Evolutionary conservation across 2,113 vertebrate genomes (phyloP).

Genomic region (Phrynosoma blainvillii): DNA sequence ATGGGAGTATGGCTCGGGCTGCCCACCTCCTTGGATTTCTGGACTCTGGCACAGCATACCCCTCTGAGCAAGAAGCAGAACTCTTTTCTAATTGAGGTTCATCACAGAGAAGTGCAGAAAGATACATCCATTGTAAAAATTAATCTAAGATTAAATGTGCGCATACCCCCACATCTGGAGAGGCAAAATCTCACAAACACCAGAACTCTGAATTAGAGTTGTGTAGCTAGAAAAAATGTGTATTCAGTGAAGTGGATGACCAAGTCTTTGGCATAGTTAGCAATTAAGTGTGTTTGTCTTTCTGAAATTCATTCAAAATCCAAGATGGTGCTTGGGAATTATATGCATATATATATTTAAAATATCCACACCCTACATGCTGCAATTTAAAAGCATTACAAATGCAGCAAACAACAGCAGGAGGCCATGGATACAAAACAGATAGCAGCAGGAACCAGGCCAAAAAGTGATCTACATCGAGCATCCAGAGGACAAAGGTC

Average conservation of each 20-base stretch:
- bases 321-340: neutral
- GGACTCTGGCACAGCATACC: neutral
- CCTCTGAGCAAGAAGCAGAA: neutral
- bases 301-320: neutral
- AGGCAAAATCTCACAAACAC: neutral
- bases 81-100: neutral
- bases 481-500: neutral
- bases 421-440: neutral
- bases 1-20: too few relatives aligned
- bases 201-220: too few relatives aligned
- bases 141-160: neutral
- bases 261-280: neutral
- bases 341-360: neutral
- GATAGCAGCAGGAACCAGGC: neutral
- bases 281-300: neutral
- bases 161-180: neutral
- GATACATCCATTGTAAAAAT: neutral
- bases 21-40: too few relatives aligned
- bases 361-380: neutral
- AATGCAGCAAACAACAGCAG: neutral
- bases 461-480: neutral
- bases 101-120: neutral
- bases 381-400: neutral
- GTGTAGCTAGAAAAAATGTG: neutral
- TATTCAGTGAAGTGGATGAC: neutral